Percentiles rank a stretch among this genome's conserved stretches.
Evolutionary conservation across 2,113 vertebrate genomes (phyloP).

Genomic region (Brachionichthys hirsutus): DNA sequence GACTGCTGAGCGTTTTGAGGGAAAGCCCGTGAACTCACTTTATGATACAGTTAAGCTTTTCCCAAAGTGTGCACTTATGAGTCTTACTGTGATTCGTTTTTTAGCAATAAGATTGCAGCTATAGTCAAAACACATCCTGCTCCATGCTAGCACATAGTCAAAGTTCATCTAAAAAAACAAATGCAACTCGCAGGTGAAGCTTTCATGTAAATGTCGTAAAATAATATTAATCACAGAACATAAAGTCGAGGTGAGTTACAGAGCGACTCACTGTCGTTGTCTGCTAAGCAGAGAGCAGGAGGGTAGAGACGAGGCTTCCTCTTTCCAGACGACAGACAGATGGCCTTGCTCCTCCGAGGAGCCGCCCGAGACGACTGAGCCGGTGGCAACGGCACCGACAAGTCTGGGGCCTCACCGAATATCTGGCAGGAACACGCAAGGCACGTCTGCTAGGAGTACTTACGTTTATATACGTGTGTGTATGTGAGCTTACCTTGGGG

Average conservation of each 20-base stretch:
- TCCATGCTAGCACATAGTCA: too few species aligned
- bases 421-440: constrained; percentile 76
- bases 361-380: constrained; percentile 84
- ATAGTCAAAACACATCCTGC: too few species aligned
- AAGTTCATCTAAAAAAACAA: too few species aligned
- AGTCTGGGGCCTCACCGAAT: constrained; percentile 90
- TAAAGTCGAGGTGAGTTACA: background rate
- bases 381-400: constrained; percentile 88
- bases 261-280: constrained; percentile 89
- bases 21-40: background rate
- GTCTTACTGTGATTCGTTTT: too few species aligned
- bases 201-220: background rate
- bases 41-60: too few species aligned
- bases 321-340: constrained; percentile 92
- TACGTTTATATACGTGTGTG: background rate
- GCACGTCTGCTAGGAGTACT: background rate
- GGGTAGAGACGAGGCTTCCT: constrained; percentile 89
- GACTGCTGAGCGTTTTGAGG: background rate
- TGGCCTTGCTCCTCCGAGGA: constrained; percentile 87
- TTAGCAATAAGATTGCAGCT: too few species aligned
- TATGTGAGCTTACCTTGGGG: constrained; percentile 80
- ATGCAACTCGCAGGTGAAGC: too few species aligned
- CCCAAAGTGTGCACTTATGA: too few species aligned
- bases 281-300: constrained; percentile 86
- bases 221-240: background rate